phyloP scores from a whole-genome alignment of 37 sponge, comb jelly and placozoan genomes.

The Beroe forskalii region DNA sequence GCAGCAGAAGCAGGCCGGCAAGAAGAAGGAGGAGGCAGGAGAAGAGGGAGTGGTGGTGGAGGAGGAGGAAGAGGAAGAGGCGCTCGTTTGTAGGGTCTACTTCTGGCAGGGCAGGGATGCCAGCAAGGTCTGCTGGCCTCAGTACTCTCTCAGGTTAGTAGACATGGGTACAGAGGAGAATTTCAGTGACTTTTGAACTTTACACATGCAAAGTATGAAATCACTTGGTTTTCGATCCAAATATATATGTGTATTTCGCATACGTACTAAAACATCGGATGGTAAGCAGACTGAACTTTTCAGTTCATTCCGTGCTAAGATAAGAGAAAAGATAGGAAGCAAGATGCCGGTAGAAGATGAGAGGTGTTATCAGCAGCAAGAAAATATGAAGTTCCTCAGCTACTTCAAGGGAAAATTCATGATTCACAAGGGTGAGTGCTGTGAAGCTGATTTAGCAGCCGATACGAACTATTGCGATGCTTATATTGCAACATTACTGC shows the following conservation, averaged over 20 bases:
- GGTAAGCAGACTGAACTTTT: too few species aligned
- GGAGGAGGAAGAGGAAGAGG: constrained; percentile 81
- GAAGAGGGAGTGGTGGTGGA: constrained; percentile 69
- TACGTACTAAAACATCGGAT: too few species aligned
- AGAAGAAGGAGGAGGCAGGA: constrained; percentile 64
- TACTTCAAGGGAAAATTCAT: constrained; percentile 93
- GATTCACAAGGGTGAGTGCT: constrained; percentile 80
- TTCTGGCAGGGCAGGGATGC: constrained; percentile 95
- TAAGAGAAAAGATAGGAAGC: constrained; percentile 29
- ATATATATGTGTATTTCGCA: too few species aligned
- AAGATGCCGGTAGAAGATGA: constrained; percentile 55
- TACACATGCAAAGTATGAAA: too few species aligned
- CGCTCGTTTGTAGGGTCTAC: constrained; percentile 79
- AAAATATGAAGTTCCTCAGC: constrained; percentile 81
- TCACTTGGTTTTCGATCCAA: too few species aligned
- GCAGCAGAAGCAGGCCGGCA: not conserved
- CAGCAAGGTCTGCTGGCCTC: constrained; percentile 92
- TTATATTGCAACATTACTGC: not conserved
- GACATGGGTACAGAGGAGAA: not conserved
- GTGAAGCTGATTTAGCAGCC: too few species aligned
- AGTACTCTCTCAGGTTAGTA: constrained; percentile 81
- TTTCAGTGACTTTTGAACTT: not conserved
- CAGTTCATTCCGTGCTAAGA: constrained; percentile 60
- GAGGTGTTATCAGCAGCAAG: constrained; percentile 81
- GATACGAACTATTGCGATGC: too few species aligned